Percentiles rank a stretch among this genome's conserved stretches.
phyloP scores from a whole-genome alignment of 2,113 vertebrate species.

The Myotis lucifugus region DNA sequence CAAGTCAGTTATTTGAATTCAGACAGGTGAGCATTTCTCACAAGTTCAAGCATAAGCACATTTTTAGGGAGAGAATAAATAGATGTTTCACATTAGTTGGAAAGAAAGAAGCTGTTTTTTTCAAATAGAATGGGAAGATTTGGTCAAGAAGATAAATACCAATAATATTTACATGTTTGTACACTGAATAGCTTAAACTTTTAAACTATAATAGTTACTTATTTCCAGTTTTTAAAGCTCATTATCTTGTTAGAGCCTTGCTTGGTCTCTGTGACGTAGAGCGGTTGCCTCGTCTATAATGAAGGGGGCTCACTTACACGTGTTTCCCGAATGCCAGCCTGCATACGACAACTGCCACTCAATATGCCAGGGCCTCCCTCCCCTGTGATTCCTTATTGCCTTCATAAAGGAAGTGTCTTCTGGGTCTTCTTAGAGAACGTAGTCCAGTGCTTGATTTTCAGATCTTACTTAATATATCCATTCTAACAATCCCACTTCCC shows the following conservation, averaged over 20 bases:
- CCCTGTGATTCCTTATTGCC: not conserved
- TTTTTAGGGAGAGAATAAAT: not conserved
- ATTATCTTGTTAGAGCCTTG: not conserved
- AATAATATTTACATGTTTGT: constrained; percentile 29
- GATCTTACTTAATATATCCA: not conserved
- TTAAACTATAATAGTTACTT: not conserved
- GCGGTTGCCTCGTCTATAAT: no score
- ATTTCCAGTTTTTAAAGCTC: not conserved
- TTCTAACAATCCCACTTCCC: not conserved
- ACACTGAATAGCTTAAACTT: not conserved
- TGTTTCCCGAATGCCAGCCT: not conserved
- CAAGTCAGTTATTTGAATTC: no score
- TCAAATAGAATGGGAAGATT: constrained; percentile 30
- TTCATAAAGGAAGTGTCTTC: not conserved
- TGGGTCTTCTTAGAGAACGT: not conserved
- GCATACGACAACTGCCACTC: not conserved
- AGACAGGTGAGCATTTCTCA: not conserved
- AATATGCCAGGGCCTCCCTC: not conserved
- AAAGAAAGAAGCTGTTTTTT: not conserved
- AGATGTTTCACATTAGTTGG: not conserved
- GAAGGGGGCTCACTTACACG: not conserved
- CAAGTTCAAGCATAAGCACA: not conserved
- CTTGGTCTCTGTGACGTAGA: not conserved
- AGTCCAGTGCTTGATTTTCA: not conserved
- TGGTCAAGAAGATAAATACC: not conserved